Base-by-base conservation (phyloP, 2,888 invertebrate genomes). In the Acanthoscelides obtectus region DNA sequence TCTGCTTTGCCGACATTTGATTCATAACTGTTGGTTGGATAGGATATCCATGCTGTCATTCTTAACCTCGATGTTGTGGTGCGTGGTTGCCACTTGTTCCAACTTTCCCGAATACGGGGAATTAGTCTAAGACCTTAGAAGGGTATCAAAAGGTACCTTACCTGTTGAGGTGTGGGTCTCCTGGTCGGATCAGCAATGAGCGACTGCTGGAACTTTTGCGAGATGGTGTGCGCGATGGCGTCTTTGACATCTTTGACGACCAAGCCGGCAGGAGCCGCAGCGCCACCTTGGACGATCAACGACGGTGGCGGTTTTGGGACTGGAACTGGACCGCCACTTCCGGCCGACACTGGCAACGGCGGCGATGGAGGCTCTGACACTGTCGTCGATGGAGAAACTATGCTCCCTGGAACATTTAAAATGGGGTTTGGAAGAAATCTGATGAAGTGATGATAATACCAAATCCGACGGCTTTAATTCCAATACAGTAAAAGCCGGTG, bases 191-290 rank as follows among this genome's bases (percentile, higher is more conserved):
- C 66, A 1, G 66, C 66, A 20, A 22, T 22, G 22, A 66, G 21
- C 22, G 66, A 20, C 66, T 88, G 88, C 79, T 92, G 92, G 84
- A 92, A 92, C 85, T 93, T 95, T 83, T 96, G 94, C 84, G 94
- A 94, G 83, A 97, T 96, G 85, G 94, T 96, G 84, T 94, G 95
- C 76, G 95, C 95, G 83, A 97, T 96, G 78, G 96, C 95, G 84
- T 97, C 96, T 81, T 94, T 96, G 79, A 96, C 95, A 84, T 96
- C 96, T 81, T 94, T 94, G 79, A 96, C 89, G 70, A 88, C 93
- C 87, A 89, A 89, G 64, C 73, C 71, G 88, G 86, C 83, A 84
- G 86, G 89, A 82, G 84, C 81, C 22, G 84, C 77, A 25, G 21
- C 22, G 20, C 66, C 66, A 20, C 66, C 22, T 21, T 17, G 66